A percentile compares a stretch with the other conserved stretches of the same genome.
Conservation (phyloP, 2,888 invertebrate species). For the Pelosia muscerda region DNA sequence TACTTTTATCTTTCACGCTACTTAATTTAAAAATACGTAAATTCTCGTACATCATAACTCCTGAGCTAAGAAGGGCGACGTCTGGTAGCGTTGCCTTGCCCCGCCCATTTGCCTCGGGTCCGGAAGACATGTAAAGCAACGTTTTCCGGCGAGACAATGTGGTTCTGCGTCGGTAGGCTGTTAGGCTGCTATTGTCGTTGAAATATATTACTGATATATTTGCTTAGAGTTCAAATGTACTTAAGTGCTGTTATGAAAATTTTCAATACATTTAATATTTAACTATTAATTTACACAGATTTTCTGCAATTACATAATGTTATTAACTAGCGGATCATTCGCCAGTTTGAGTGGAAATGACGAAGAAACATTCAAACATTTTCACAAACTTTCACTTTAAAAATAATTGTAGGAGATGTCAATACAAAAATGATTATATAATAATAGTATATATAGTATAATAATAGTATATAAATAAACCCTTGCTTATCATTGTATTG, state of each 20-base stretch:
- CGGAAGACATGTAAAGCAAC: slow-evolving; percentile 20
- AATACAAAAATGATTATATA: too few species aligned
- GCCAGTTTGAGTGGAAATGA: too few species aligned
- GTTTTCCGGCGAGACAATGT: slow-evolving; percentile 22
- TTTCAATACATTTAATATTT: background rate
- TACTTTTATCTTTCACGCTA: background rate
- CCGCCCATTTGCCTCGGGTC: slow-evolving; percentile 14
- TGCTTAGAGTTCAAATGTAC: background rate
- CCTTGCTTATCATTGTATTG: too few species aligned
- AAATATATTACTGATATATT: slow-evolving; percentile 12
- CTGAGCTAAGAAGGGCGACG: background rate
- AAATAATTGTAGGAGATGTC: background rate
- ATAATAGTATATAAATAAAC: too few species aligned
- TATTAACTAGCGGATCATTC: background rate
- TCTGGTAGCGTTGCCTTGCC: slow-evolving; percentile 6
- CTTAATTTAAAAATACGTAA: background rate
- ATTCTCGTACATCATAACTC: background rate
- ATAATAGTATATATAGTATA: too few species aligned
- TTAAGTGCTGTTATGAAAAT: background rate
- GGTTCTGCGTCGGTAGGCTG: slow-evolving; percentile 14
- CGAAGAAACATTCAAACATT: too few species aligned
- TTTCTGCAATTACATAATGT: background rate
- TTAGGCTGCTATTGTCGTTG: slow-evolving; percentile 16
- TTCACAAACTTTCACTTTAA: too few species aligned
- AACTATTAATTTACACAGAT: background rate